Conservation (phyloP, 2,888 invertebrate genomes). For the Abscondita cerata region DNA sequence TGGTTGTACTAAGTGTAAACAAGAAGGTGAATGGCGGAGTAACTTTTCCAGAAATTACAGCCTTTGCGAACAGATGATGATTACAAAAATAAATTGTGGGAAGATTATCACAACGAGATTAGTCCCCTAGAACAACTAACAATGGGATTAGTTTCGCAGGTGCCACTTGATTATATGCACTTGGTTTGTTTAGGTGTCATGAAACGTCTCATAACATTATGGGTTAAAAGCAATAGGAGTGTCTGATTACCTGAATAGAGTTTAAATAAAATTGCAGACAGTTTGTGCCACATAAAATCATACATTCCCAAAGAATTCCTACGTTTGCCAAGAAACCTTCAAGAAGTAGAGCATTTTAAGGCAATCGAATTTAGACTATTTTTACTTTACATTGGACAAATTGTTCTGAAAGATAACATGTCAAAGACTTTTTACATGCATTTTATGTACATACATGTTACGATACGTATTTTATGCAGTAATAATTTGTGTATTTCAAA, state of each 20-base stretch:
- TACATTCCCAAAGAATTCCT: background rate
- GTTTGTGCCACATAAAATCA: background rate
- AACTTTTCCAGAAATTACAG: background rate
- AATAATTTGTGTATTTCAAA: background rate
- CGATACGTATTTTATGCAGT: background rate
- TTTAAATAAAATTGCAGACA: background rate
- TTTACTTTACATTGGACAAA: background rate
- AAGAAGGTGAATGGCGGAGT: background rate
- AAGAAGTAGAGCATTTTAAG: background rate
- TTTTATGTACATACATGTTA: background rate
- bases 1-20: background rate
- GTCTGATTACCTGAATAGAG: background rate
- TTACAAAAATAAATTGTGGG: background rate
- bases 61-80: background rate
- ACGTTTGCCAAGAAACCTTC: background rate
- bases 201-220: background rate
- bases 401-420: background rate
- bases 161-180: background rate
- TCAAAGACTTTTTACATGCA: background rate
- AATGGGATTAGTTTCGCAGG: background rate
- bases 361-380: background rate
- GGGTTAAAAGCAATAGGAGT: background rate
- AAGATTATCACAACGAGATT: background rate
- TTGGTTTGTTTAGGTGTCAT: background rate
- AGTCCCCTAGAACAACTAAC: background rate